phyloP scores from a whole-genome alignment of 2,113 vertebrate species.

The Indicator indicator region DNA sequence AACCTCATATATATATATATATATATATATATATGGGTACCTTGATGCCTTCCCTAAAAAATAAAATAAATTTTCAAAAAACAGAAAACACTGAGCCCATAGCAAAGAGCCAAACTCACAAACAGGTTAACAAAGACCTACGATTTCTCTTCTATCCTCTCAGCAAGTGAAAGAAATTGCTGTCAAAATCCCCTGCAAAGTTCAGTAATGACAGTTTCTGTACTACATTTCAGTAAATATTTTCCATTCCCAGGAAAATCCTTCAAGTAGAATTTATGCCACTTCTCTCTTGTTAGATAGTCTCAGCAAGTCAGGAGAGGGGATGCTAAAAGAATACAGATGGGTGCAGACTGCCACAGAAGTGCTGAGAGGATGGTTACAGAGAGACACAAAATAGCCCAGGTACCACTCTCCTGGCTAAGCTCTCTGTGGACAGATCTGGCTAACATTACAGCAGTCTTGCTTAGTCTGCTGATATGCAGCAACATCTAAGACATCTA shows the following conservation, averaged over 20 bases:
- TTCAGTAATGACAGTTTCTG: background rate
- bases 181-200: background rate
- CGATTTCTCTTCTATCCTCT: background rate
- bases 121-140: background rate
- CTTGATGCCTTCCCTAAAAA: background rate
- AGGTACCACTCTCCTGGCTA: background rate
- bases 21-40: background rate
- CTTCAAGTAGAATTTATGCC: background rate
- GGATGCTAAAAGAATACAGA: too few species aligned
- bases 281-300: background rate
- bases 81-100: background rate
- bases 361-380: background rate
- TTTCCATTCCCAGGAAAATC: background rate
- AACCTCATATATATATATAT: background rate
- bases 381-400: background rate
- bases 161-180: background rate
- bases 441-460: too few species aligned
- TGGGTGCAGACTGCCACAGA: background rate
- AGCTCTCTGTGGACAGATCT: background rate
- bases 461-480: background rate
- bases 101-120: background rate
- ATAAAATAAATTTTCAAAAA: background rate
- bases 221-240: background rate
- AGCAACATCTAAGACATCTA: background rate
- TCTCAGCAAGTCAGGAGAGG: background rate